Conservation (phyloP, 2,113 vertebrate species). For the Tragelaphus buxtoni region DNA sequence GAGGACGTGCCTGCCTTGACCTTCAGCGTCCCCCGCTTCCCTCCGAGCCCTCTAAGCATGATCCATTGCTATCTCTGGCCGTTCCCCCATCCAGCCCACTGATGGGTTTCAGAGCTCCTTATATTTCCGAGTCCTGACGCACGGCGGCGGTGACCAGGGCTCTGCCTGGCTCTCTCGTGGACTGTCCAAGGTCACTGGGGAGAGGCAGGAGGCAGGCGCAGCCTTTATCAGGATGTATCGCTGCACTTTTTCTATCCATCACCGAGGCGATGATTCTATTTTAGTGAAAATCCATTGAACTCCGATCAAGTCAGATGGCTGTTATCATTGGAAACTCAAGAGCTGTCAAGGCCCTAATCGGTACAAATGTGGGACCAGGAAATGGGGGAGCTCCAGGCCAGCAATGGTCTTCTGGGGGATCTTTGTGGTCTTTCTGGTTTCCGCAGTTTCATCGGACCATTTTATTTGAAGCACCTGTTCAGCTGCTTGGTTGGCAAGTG, state of each 20-base stretch:
- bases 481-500: slow-evolving; percentile 19
- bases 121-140: slow-evolving; percentile 83
- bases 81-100: slow-evolving; percentile 87
- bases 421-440: slow-evolving; percentile 65
- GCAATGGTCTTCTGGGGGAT: slow-evolving; percentile 62
- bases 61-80: slow-evolving; percentile 84
- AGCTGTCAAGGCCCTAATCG: slow-evolving; percentile 38
- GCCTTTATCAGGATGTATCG: slow-evolving; percentile 90
- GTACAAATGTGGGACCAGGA: neutral
- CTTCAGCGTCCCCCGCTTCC: slow-evolving; percentile 83
- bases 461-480: slow-evolving; percentile 49
- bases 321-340: slow-evolving; percentile 88
- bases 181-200: slow-evolving; percentile 88
- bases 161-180: slow-evolving; percentile 66
- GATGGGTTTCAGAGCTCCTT: slow-evolving; percentile 85
- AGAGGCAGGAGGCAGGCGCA: slow-evolving; percentile 72
- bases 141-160: slow-evolving; percentile 78
- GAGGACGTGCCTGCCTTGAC: slow-evolving; percentile 80
- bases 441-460: slow-evolving; percentile 55
- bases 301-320: slow-evolving; percentile 89
- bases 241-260: slow-evolving; percentile 90
- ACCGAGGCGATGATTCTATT: slow-evolving; percentile 88
- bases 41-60: slow-evolving; percentile 83
- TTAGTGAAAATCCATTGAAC: slow-evolving; percentile 89
- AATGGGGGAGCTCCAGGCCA: neutral